Conservation (phyloP, 1,140 invertebrate genomes). For the Camponotus vicinus region DNA sequence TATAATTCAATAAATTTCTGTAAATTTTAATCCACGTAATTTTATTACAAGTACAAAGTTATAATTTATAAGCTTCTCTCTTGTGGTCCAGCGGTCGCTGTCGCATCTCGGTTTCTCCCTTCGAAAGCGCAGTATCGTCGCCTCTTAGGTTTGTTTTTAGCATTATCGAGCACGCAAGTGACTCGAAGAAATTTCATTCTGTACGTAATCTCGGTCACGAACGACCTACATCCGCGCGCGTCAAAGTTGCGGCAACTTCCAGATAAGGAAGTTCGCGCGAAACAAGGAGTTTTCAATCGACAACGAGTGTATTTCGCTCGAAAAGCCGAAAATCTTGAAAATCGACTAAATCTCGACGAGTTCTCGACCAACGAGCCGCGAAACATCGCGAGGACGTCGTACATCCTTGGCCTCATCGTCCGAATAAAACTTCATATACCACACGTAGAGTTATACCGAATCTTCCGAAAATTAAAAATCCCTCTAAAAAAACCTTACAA, state of each 20-base stretch:
- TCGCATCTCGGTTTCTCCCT: slow-evolving; percentile 9
- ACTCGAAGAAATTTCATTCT: slow-evolving; percentile 59
- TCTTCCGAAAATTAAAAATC: background rate
- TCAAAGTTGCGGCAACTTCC: slow-evolving; percentile 57
- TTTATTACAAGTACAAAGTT: background rate
- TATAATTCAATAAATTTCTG: background rate
- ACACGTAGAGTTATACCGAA: background rate
- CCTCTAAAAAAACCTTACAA: no score
- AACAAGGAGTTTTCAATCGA: background rate
- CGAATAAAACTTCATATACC: background rate
- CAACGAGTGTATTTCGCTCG: background rate
- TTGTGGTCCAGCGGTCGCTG: background rate
- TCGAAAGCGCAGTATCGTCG: slow-evolving; percentile 4
- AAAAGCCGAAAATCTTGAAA: slow-evolving; percentile 27
- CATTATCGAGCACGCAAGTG: slow-evolving; percentile 50
- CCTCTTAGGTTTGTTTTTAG: slow-evolving; percentile 51
- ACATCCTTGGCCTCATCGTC: background rate
- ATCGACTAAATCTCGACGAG: background rate
- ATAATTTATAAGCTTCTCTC: slow-evolving; percentile 2
- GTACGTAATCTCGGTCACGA: slow-evolving; percentile 60
- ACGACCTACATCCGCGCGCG: slow-evolving; percentile 57
- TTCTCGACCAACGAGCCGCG: background rate
- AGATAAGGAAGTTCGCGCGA: slow-evolving; percentile 52
- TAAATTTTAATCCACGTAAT: background rate
- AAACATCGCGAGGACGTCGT: background rate